Evolutionary conservation across 2,113 vertebrate genomes (phyloP).

Genomic region (Psammodynastes pulverulentus): DNA sequence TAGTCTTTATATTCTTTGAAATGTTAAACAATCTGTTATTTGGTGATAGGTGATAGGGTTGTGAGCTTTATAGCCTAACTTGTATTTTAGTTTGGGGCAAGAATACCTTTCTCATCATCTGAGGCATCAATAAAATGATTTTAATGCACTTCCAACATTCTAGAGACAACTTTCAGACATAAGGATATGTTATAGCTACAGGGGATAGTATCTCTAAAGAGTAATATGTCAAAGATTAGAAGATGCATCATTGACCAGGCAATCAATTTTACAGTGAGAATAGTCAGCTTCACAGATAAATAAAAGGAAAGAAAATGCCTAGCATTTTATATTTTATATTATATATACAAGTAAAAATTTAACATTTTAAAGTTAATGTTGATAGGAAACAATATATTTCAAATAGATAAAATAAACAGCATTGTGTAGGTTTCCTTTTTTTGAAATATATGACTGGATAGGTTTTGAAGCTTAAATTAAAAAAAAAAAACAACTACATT

Average conservation of each 20-base stretch:
- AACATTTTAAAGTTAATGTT: neutral
- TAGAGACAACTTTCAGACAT: constrained; percentile 4
- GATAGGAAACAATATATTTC: neutral
- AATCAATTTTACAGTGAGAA: constrained; percentile 9
- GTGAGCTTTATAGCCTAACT: neutral
- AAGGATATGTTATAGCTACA: neutral
- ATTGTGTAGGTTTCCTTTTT: neutral
- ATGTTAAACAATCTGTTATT: constrained; percentile 2
- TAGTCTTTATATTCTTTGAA: constrained; percentile 4
- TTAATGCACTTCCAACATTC: constrained; percentile 22
- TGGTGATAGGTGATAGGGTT: neutral
- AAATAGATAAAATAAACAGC: neutral
- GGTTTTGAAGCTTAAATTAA: neutral
- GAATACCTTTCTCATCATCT: neutral
- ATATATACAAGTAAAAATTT: neutral
- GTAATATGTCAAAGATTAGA: constrained; percentile 18
- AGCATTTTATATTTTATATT: neutral
- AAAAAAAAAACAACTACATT: neutral
- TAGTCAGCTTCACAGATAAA: constrained; percentile 24
- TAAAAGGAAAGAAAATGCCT: neutral
- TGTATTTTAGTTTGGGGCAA: constrained; percentile 16
- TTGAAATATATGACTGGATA: neutral
- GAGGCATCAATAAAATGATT: neutral
- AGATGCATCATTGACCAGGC: neutral
- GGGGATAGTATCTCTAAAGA: neutral